Evolutionary conservation across 2,888 invertebrate genomes (phyloP).

Genomic region (Iphiclides podalirius): DNA sequence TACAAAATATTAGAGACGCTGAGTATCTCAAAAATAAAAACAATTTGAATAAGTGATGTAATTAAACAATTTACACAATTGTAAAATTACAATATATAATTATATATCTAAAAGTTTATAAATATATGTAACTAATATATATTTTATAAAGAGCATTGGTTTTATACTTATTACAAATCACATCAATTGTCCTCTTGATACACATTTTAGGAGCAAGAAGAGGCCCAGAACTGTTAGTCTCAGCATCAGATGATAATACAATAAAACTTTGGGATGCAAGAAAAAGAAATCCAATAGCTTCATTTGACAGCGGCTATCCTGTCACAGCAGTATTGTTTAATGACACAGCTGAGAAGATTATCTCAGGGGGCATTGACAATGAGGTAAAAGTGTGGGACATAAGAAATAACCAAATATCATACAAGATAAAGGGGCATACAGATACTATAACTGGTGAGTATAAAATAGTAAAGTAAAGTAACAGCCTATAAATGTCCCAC

Average conservation of each 20-base stretch:
- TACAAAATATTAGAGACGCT: no score
- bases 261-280: slow-evolving; percentile 96
- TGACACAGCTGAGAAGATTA: slow-evolving; percentile 96
- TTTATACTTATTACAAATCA: no score
- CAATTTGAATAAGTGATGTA: no score
- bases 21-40: no score
- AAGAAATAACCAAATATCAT: slow-evolving; percentile 90
- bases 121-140: no score
- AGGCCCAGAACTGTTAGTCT: slow-evolving; percentile 94
- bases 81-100: no score
- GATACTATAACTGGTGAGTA: slow-evolving; percentile 92
- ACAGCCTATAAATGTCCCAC: no score
- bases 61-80: no score
- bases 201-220: slow-evolving; percentile 85
- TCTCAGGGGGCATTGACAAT: slow-evolving; percentile 98
- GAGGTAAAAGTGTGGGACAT: slow-evolving; percentile 99
- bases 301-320: slow-evolving; percentile 86
- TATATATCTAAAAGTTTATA: no score
- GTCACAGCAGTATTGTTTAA: slow-evolving; percentile 95
- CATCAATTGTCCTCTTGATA: no score
- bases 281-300: slow-evolving; percentile 88
- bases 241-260: slow-evolving; percentile 97
- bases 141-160: no score
- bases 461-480: no score
- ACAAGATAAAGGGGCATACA: slow-evolving; percentile 94